phyloP scores from a whole-genome alignment of 1,140 invertebrate species.

The Spodoptera frugiperda region DNA sequence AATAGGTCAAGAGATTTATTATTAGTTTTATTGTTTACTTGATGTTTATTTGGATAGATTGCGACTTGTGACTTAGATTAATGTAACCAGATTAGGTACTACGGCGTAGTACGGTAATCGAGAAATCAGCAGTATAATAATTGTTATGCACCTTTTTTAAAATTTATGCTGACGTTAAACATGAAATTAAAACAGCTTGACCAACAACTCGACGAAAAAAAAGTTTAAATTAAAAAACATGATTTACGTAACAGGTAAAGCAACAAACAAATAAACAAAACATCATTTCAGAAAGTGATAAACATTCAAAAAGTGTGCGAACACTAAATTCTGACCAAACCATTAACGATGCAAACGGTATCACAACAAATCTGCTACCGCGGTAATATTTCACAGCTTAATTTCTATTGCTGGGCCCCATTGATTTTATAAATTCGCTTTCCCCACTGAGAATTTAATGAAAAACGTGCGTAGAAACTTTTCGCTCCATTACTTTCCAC shows the following conservation, averaged over 20 bases:
- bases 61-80: too few relatives aligned
- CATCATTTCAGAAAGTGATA: conserved; percentile 6
- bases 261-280: conserved; percentile 2
- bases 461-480: conserved; percentile 70
- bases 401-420: conserved; percentile 53
- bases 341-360: conserved; percentile 27
- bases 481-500: conserved; percentile 59
- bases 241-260: not conserved
- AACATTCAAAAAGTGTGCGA: conserved; percentile 36
- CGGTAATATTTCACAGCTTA: conserved; percentile 47
- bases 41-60: too few relatives aligned
- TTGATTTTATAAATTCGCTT: conserved; percentile 63
- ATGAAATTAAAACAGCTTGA: not conserved
- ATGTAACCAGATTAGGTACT: too few relatives aligned
- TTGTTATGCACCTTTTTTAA: too few relatives aligned
- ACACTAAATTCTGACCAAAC: conserved; percentile 21
- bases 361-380: conserved; percentile 42
- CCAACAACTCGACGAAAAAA: not conserved
- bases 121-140: too few relatives aligned
- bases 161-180: too few relatives aligned
- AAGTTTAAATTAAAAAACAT: not conserved
- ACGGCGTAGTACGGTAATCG: too few relatives aligned
- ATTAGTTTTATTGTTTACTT: too few relatives aligned
- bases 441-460: conserved; percentile 59
- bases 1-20: too few relatives aligned